Percentiles rank a stretch among this genome's conserved stretches.
Conservation (phyloP, 1,140 invertebrate species). For the Theocolax elegans region DNA sequence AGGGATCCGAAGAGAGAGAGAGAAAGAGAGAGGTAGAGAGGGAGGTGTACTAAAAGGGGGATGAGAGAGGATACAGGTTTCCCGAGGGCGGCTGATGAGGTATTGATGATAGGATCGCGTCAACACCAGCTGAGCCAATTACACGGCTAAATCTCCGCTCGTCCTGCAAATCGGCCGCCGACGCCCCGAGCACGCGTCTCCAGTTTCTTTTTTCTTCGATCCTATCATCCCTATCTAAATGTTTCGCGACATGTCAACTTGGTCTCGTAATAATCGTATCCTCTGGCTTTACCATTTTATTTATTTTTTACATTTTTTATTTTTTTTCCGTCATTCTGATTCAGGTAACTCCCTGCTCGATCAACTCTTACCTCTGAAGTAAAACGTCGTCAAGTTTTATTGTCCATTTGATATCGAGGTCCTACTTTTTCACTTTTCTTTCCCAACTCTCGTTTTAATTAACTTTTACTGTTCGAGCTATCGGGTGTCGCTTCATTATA, state of each 20-base stretch:
- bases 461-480: neutral
- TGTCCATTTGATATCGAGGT: neutral
- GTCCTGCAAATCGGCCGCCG: conserved; percentile 6
- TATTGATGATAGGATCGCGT: conserved; percentile 70
- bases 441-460: neutral
- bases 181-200: neutral
- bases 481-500: neutral
- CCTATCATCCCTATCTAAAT: conserved; percentile 4
- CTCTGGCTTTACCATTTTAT: no score
- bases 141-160: conserved; percentile 61
- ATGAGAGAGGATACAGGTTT: conserved; percentile 59
- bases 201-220: conserved; percentile 1
- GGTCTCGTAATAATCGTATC: conserved; percentile 29
- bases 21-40: neutral
- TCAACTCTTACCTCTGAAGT: conserved; percentile 8
- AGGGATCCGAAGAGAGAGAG: neutral
- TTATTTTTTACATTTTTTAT: neutral
- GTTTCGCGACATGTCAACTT: neutral
- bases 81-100: conserved; percentile 62
- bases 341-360: neutral
- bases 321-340: neutral
- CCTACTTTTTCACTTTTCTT: neutral
- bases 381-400: conserved; percentile 30
- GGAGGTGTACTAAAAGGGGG: neutral
- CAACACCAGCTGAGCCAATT: conserved; percentile 70